Conservation (phyloP, 1,140 invertebrate genomes). For the Eupristina koningsbergeri region DNA sequence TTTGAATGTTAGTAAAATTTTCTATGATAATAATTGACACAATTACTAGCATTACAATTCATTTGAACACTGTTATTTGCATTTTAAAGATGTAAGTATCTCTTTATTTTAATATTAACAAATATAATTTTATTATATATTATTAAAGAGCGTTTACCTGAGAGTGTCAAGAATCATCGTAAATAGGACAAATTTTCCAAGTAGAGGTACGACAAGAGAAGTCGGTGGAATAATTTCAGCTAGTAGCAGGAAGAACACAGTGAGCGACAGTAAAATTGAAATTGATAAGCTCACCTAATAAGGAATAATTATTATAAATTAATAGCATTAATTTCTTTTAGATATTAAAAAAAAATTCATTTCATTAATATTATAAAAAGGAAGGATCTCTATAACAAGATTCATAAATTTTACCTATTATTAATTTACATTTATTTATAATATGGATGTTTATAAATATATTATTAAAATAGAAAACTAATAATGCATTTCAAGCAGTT, state of each 20-base stretch:
- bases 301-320: neutral
- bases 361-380: neutral
- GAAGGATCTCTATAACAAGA: no score
- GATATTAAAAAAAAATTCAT: neutral
- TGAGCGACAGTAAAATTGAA: conserved; percentile 98
- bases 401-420: no score
- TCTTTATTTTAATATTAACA: neutral
- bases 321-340: neutral
- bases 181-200: conserved; percentile 99
- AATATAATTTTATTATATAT: neutral
- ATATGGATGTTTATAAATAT: no score
- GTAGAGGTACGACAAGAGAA: conserved; percentile 96
- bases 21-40: no score
- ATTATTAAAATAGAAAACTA: no score
- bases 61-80: no score
- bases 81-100: no score
- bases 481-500: no score
- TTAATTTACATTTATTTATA: no score
- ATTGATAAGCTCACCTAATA: conserved; percentile 94
- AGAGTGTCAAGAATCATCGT: conserved; percentile 99
- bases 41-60: no score
- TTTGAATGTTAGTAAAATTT: no score
- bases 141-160: conserved; percentile 77
- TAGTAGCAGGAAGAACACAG: conserved; percentile 99
- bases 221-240: conserved; percentile 99